Evolutionary conservation across 2,113 vertebrate species (phyloP).

Genomic region (Synodontis membranacea): DNA sequence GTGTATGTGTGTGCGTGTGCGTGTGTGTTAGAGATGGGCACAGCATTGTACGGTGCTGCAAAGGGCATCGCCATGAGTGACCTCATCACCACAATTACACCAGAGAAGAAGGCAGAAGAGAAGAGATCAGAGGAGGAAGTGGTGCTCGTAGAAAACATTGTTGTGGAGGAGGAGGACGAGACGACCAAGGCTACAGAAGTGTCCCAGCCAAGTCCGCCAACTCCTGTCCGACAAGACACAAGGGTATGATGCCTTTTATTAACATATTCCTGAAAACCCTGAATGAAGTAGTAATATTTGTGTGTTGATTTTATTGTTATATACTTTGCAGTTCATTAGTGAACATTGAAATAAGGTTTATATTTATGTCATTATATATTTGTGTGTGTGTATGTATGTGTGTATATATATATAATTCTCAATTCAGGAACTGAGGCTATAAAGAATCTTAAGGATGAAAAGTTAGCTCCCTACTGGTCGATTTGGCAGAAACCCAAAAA

Average conservation of each 20-base stretch:
- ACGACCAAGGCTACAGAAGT: constrained; percentile 61
- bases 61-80: constrained; percentile 91
- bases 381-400: too few relatives aligned
- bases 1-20: constrained; percentile 75
- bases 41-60: constrained; percentile 85
- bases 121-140: constrained; percentile 68
- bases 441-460: not conserved
- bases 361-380: too few relatives aligned
- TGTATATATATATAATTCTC: not conserved
- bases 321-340: not conserved
- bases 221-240: constrained; percentile 75
- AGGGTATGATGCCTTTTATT: constrained; percentile 72
- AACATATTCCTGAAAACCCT: not conserved
- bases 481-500: not conserved
- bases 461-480: not conserved
- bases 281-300: not conserved
- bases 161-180: constrained; percentile 64
- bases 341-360: not conserved
- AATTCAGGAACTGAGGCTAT: not conserved
- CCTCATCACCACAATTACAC: constrained; percentile 89
- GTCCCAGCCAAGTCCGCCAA: constrained; percentile 69
- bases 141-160: constrained; percentile 48
- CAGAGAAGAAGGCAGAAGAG: constrained; percentile 86
- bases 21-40: constrained; percentile 91
- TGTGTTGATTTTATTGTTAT: not conserved